Conservation (phyloP, 2,888 invertebrate genomes). For the Bombylius major region DNA sequence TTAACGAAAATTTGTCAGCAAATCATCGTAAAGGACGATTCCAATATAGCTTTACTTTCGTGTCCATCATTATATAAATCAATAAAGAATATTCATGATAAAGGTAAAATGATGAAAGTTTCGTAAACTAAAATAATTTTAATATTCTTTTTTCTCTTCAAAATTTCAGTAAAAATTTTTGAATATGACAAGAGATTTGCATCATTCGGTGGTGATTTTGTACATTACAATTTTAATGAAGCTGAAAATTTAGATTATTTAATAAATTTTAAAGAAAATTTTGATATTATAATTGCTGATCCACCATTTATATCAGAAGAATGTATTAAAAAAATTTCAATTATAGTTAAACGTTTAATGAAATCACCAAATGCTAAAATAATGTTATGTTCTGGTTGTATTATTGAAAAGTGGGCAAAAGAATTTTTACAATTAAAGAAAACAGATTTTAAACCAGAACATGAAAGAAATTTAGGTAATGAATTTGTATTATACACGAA, state of each 20-base stretch:
- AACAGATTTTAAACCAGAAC: slow-evolving; percentile 63
- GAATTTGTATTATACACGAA: slow-evolving; percentile 87
- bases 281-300: slow-evolving; percentile 81
- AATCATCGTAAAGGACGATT: slow-evolving; percentile 37
- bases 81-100: slow-evolving; percentile 38
- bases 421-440: slow-evolving; percentile 49
- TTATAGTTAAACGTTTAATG: slow-evolving; percentile 60
- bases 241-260: slow-evolving; percentile 51
- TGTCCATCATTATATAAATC: slow-evolving; percentile 75
- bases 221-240: slow-evolving; percentile 84
- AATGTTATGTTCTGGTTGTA: slow-evolving; percentile 71
- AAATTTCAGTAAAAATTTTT: slow-evolving; percentile 54
- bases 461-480: slow-evolving; percentile 83
- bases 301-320: slow-evolving; percentile 92
- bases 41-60: slow-evolving; percentile 69
- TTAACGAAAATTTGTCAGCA: slow-evolving; percentile 56
- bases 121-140: neutral
- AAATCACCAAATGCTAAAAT: slow-evolving; percentile 34
- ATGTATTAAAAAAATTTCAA: slow-evolving; percentile 71
- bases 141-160: neutral
- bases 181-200: slow-evolving; percentile 81
- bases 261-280: slow-evolving; percentile 36
- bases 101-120: slow-evolving; percentile 16
- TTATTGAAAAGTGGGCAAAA: slow-evolving; percentile 57
- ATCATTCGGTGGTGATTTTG: slow-evolving; percentile 62